Evolutionary conservation across 2,797 vertebrate species (phyloP).

Genomic region (Clarias pachynema): DNA sequence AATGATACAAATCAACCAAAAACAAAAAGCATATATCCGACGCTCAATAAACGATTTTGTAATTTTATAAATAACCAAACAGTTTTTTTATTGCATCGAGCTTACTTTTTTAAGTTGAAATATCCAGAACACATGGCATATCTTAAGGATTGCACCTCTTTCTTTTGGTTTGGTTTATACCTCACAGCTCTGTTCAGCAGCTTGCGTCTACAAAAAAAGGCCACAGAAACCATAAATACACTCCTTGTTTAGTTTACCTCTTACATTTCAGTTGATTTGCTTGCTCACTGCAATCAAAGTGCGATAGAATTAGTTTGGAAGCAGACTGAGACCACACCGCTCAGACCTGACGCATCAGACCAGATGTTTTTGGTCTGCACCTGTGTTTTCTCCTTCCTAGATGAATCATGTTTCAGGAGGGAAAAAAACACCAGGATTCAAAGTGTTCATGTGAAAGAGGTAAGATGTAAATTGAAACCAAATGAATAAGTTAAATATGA

Average conservation of each 20-base stretch:
- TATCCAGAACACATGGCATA: not conserved
- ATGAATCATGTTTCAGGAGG: too few relatives aligned
- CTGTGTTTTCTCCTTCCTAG: not conserved
- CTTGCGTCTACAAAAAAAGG: not conserved
- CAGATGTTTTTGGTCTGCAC: not conserved
- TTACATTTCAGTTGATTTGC: not conserved
- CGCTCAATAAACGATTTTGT: not conserved
- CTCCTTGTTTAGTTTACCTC: not conserved
- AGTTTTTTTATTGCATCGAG: not conserved
- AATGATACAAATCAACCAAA: not conserved
- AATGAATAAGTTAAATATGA: not conserved
- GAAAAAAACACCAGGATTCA: not conserved
- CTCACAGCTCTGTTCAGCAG: not conserved
- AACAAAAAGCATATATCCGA: not conserved
- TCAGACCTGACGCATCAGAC: not conserved
- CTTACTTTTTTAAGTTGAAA: not conserved
- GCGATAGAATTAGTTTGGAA: not conserved
- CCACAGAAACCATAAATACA: not conserved
- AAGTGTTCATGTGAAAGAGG: not conserved
- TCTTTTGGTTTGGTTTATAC: not conserved
- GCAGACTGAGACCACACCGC: not conserved
- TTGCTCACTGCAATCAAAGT: not conserved
- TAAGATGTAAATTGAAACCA: not conserved
- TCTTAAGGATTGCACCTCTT: not conserved
- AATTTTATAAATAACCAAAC: not conserved